Conservation (phyloP, 2,888 invertebrate genomes). For the Drosophila subquinaria region DNA sequence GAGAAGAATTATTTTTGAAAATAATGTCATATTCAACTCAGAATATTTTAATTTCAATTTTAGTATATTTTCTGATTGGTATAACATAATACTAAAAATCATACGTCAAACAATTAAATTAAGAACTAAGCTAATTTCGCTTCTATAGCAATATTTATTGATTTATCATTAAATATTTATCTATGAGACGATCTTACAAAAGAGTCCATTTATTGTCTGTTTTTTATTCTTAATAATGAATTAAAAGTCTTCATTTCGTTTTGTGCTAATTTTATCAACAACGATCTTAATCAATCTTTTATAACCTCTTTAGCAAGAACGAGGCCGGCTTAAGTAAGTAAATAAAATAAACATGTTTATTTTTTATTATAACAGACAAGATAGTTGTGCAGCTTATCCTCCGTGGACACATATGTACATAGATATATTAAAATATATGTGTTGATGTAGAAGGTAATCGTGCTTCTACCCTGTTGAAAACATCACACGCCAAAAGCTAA, state of each 20-base stretch:
- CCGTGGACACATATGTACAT: constrained; percentile 11
- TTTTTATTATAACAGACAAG: not conserved
- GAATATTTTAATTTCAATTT: not conserved
- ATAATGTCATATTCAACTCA: not conserved
- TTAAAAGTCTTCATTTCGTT: too few species aligned
- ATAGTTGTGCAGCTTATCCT: constrained; percentile 7
- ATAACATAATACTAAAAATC: not conserved
- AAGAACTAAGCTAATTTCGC: not conserved
- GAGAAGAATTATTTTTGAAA: too few species aligned
- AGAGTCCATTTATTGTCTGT: too few species aligned
- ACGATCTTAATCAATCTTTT: not conserved
- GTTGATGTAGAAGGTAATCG: constrained; percentile 25
- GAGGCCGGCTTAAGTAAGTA: not conserved
- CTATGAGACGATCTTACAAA: not conserved
- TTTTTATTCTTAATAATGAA: not conserved
- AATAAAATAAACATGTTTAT: not conserved
- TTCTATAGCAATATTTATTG: not conserved
- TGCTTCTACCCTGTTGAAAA: constrained; percentile 37
- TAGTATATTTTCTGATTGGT: not conserved
- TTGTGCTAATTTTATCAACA: not conserved
- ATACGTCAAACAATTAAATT: not conserved
- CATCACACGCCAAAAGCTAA: constrained; percentile 75
- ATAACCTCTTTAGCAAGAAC: too few species aligned
- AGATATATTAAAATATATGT: constrained; percentile 7
- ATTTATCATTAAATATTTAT: not conserved